These are phyloP conservation scores for Himantopus leucocephalus DNA, from an alignment of 2,113 vertebrate species.

Conservation along the genomic window DNA sequence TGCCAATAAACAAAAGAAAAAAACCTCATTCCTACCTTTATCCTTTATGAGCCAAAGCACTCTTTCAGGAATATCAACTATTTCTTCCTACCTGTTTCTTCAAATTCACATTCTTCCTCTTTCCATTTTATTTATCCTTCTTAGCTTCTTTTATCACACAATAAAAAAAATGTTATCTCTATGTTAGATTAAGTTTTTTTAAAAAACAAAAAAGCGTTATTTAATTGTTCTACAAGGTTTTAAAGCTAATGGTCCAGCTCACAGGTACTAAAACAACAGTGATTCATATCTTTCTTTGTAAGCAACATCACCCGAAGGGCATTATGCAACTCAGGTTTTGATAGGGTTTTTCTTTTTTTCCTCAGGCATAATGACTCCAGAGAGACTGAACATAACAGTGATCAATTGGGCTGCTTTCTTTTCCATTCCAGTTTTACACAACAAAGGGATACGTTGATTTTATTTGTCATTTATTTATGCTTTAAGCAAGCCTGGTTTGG, in stretches of 20 bases:
- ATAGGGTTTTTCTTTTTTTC: slow-evolving; percentile 27
- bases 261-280: slow-evolving; percentile 6
- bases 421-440: slow-evolving; percentile 9
- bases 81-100: background rate
- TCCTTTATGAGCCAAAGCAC: background rate
- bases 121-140: background rate
- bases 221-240: slow-evolving; percentile 10
- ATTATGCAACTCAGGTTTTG: slow-evolving; percentile 17
- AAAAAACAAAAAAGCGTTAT: background rate
- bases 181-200: background rate
- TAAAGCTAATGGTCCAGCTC: background rate
- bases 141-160: background rate
- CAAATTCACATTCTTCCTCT: background rate
- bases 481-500: background rate
- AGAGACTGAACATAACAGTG: background rate
- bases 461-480: slow-evolving; percentile 21
- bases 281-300: slow-evolving; percentile 23
- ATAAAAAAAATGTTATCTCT: background rate
- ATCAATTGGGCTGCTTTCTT: slow-evolving; percentile 20
- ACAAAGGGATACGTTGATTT: background rate
- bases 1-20: slow-evolving; percentile 45
- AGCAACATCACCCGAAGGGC: background rate
- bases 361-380: slow-evolving; percentile 7
- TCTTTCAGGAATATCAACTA: background rate
- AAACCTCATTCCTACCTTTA: slow-evolving; percentile 4